Percentiles rank a stretch among this genome's conserved stretches.
Evolutionary conservation across 1,140 invertebrate genomes (phyloP).

Genomic region (Sminthurides bifidus): DNA sequence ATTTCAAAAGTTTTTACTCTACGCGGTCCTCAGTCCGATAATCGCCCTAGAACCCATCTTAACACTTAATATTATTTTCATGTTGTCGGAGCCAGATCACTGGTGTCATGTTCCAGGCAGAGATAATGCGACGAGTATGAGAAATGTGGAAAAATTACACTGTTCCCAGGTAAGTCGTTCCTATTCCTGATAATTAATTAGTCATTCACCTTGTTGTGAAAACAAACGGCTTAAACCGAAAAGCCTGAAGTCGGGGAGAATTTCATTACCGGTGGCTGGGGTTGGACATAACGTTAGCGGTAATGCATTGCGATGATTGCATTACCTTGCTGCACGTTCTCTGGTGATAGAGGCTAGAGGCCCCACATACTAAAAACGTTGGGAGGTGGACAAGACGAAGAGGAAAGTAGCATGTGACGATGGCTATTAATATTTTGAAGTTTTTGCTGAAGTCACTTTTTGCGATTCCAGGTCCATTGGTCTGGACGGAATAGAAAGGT

Average conservation of each 20-base stretch:
- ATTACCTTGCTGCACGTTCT: no score
- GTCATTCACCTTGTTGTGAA: no score
- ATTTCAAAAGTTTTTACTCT: constrained; percentile 25
- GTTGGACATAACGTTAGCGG: no score
- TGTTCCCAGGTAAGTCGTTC: constrained; percentile 15
- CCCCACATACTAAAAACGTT: not conserved
- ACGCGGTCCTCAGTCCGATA: constrained; percentile 19
- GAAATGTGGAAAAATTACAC: constrained; percentile 22
- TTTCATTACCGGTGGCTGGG: not conserved
- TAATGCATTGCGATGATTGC: no score
- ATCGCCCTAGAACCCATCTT: constrained; percentile 19
- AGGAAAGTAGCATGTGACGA: not conserved
- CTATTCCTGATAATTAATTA: no score
- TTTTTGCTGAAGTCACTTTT: not conserved
- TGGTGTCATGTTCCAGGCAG: constrained; percentile 19
- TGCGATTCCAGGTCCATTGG: constrained; percentile 6
- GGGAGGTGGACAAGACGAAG: not conserved
- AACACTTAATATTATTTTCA: constrained; percentile 24
- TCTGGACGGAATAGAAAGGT: constrained; percentile 10
- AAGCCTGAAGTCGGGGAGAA: not conserved
- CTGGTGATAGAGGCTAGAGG: no score
- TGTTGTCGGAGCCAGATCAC: constrained; percentile 22
- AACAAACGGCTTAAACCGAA: no score
- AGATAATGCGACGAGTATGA: constrained; percentile 9
- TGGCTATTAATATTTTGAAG: not conserved